A percentile compares a stretch with the other conserved stretches of the same genome.
Evolutionary conservation across 2,797 vertebrate genomes (phyloP).

Genomic region (Gephyroberyx darwinii): DNA sequence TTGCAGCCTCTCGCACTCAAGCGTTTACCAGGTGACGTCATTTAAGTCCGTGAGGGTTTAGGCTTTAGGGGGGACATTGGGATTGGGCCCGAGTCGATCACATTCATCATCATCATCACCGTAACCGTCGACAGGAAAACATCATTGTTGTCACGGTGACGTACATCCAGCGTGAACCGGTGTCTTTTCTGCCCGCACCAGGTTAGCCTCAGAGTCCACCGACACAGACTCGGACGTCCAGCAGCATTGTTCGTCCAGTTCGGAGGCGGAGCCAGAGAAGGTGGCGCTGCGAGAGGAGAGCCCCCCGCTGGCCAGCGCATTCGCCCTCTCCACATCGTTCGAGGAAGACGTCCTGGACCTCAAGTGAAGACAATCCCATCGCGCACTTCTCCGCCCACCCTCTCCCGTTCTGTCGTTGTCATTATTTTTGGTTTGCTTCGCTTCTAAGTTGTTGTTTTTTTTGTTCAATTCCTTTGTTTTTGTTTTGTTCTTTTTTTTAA

Average conservation of each 20-base stretch:
- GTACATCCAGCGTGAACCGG: too few relatives aligned
- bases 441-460: constrained; percentile 42
- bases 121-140: too few relatives aligned
- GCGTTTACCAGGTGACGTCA: too few relatives aligned
- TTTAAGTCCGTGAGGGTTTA: too few relatives aligned
- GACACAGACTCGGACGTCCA: constrained; percentile 85
- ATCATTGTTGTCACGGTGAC: not conserved
- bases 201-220: constrained; percentile 83
- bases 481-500: constrained; percentile 23
- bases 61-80: too few relatives aligned
- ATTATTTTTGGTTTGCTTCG: constrained; percentile 50
- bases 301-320: constrained; percentile 80
- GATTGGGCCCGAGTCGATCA: too few relatives aligned
- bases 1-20: too few relatives aligned
- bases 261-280: constrained; percentile 84
- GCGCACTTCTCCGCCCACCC: constrained; percentile 64
- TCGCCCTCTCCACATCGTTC: constrained; percentile 85
- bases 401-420: constrained; percentile 52
- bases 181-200: constrained; percentile 63
- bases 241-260: constrained; percentile 79
- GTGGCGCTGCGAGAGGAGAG: constrained; percentile 81
- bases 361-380: constrained; percentile 88
- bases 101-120: not conserved
- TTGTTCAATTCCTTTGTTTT: constrained; percentile 16
- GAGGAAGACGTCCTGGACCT: constrained; percentile 94